A percentile compares a stretch with the other conserved stretches of the same genome.
Evolutionary conservation across 1,140 invertebrate genomes (phyloP).

Genomic region (Thereuonema tuberculata): DNA sequence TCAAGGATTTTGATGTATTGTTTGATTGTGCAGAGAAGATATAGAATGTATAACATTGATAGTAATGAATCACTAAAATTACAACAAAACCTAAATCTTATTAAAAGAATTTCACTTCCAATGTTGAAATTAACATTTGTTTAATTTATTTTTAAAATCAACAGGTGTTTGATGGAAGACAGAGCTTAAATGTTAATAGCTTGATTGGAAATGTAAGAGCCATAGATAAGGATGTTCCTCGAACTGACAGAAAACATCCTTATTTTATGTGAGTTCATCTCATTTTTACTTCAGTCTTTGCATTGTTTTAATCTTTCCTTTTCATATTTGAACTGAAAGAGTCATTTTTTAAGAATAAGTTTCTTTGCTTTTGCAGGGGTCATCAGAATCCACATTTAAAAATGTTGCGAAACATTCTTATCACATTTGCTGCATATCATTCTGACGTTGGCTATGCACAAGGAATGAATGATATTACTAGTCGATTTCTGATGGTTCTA

Average conservation of each 20-base stretch:
- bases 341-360: too few relatives aligned
- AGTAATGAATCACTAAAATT: too few relatives aligned
- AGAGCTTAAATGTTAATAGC: neutral
- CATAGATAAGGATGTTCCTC: constrained; percentile 3
- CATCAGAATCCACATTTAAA: neutral
- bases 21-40: too few relatives aligned
- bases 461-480: constrained; percentile 4
- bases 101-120: too few relatives aligned
- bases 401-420: constrained; percentile 2
- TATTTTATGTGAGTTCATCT: neutral
- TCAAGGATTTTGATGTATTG: too few relatives aligned
- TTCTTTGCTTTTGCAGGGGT: neutral
- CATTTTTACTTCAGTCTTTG: too few relatives aligned
- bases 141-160: too few relatives aligned
- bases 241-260: neutral
- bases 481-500: neutral
- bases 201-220: neutral
- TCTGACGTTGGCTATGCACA: constrained; percentile 1
- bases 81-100: too few relatives aligned
- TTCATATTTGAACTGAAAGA: neutral
- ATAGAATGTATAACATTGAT: too few relatives aligned
- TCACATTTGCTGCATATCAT: constrained; percentile 3
- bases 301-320: too few relatives aligned
- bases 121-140: too few relatives aligned
- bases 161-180: too few relatives aligned